Evolutionary conservation across 1,140 invertebrate genomes (phyloP).

Genomic region (Matsumurasca onukii): DNA sequence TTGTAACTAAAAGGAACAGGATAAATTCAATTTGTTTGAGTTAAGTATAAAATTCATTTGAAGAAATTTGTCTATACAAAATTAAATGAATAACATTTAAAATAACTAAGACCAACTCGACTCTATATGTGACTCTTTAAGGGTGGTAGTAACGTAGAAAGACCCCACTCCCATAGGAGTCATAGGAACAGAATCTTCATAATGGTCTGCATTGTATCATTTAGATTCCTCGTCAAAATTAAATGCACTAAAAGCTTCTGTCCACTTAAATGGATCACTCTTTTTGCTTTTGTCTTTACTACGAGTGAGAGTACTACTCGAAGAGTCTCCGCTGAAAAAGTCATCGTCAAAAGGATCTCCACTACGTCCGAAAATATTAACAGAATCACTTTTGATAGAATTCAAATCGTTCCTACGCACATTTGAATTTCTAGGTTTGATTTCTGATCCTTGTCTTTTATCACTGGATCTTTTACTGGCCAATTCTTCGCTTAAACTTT

Average conservation of each 20-base stretch:
- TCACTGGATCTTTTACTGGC: conserved; percentile 19
- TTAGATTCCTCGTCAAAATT: conserved; percentile 49
- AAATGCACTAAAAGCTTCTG: conserved; percentile 45
- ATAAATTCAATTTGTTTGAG: too few species aligned
- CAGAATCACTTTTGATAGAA: conserved; percentile 74
- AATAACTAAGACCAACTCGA: conserved; percentile 25
- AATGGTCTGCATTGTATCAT: conserved; percentile 38
- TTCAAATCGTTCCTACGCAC: conserved; percentile 49
- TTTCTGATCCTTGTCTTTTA: conserved; percentile 19
- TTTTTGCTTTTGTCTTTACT: conserved; percentile 44
- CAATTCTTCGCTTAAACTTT: conserved; percentile 27
- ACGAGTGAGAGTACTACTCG: conserved; percentile 49
- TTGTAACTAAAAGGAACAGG: too few species aligned
- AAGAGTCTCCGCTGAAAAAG: conserved; percentile 62
- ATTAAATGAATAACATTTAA: neutral
- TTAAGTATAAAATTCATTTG: too few species aligned
- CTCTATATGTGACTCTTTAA: conserved; percentile 29
- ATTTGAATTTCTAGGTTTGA: conserved; percentile 38
- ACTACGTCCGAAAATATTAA: conserved; percentile 80
- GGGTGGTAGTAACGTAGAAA: conserved; percentile 20
- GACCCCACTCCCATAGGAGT: conserved; percentile 17
- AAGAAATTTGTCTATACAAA: too few species aligned
- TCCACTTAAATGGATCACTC: conserved; percentile 42
- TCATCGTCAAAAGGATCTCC: conserved; percentile 84
- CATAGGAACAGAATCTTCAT: conserved; percentile 18